Evolutionary conservation across 2,888 invertebrate genomes (phyloP), one percentile per base, ranked within the genome.

Genomic region (Heteromurus nitidus): DNA sequence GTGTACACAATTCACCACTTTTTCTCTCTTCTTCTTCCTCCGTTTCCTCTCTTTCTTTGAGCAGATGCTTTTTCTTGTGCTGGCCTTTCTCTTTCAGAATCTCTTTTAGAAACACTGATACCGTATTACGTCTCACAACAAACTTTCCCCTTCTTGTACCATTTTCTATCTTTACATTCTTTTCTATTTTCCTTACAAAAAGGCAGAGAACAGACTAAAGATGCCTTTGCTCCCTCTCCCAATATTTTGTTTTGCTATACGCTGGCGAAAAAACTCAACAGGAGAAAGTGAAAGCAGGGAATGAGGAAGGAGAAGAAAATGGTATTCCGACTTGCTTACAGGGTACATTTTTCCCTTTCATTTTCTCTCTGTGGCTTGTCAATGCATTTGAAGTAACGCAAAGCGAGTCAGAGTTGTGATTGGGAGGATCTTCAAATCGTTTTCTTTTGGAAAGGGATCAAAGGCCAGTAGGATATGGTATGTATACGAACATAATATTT

Each of bases 381-480:
- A 13, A 7, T 28, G 28, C 60, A 28, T 18, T 50, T 36, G 36
- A 7, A 36, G 9, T 9, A 7, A 36, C 36, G 36, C 36, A 7
- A 36, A n/a, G n/a, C n/a, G 36, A 36, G 13, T 9, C 9, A 7
- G 58, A 22, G 58, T 36, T 64, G 16, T 64, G 62, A 28, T 64
- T 31, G 62, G 36, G 20, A 36, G 31, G 36, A n/a, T n/a, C n/a
- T n/a, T 30, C 62, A 64, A 64, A 64, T 30, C 62, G 31, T 30
- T 20, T 64, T 64, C 62, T 20, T n/a, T n/a, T 5, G 31, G 20
- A 64, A 64, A 18, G n/a, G 62, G 62, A 64, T 64, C 62, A 64
- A 64, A 64, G 62, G 31, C 18, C 31, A 64, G 18, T 2, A 58
- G 28, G 7, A 28, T 53, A 36, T 5, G 13, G 50, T 50, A 5